Percentiles rank a stretch among this genome's conserved stretches.
These are phyloP conservation scores for Auanema sp. DNA, from an alignment of 2,888 invertebrate genomes.

Conservation along the genomic window DNA sequence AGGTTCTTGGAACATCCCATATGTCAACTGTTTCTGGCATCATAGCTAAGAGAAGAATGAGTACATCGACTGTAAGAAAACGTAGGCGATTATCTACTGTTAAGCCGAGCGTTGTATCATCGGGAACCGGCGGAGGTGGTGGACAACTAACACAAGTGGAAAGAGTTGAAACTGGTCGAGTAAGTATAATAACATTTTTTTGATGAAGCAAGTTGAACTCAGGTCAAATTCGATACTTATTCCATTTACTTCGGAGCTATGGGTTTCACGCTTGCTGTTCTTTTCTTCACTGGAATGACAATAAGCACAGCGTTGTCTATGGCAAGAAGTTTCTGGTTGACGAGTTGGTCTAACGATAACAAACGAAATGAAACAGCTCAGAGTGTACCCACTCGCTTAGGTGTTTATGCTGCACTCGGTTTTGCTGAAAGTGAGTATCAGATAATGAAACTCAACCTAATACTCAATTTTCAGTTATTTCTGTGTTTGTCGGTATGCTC, in stretches of 20 bases:
- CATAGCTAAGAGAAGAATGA: constrained; percentile 33
- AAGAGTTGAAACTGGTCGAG: constrained; percentile 60
- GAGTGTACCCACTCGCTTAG: constrained; percentile 48
- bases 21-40: constrained; percentile 63
- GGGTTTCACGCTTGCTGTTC: constrained; percentile 45
- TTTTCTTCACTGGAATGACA: constrained; percentile 57
- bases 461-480: constrained; percentile 45
- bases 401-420: constrained; percentile 60
- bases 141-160: constrained; percentile 54
- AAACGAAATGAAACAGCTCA: constrained; percentile 25
- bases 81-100: constrained; percentile 39
- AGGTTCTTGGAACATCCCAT: constrained; percentile 56
- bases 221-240: constrained; percentile 58
- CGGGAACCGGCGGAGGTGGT: constrained; percentile 16
- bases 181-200: constrained; percentile 11
- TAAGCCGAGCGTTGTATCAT: constrained; percentile 21
- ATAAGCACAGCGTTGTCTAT: constrained; percentile 55
- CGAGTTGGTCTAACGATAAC: constrained; percentile 63
- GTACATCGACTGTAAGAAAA: constrained; percentile 27
- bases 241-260: constrained; percentile 58
- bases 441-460: neutral
- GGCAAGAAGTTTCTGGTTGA: constrained; percentile 61
- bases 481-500: constrained; percentile 60
- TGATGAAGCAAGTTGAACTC: neutral
- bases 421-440: constrained; percentile 52